Percentiles rank a stretch among this genome's conserved stretches.
phyloP scores from a whole-genome alignment of 2,797 vertebrate genomes.

The Pyrocephalus nanus region DNA sequence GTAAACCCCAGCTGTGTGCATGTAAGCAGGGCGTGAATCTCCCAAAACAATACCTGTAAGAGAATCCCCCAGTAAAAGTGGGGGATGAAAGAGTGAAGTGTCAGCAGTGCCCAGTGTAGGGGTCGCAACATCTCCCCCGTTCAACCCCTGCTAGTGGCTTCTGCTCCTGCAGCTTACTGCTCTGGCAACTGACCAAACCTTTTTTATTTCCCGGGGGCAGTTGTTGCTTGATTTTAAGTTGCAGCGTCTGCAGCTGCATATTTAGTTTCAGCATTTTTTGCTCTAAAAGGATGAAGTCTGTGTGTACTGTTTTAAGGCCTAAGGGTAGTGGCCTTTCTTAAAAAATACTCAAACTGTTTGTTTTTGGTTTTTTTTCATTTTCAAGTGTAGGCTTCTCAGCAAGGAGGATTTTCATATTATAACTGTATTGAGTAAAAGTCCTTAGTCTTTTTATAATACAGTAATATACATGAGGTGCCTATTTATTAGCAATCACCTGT shows the following conservation, averaged over 20 bases:
- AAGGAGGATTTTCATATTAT: background rate
- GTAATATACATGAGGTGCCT: background rate
- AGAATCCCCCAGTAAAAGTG: background rate
- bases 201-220: background rate
- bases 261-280: background rate
- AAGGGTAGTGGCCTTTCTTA: background rate
- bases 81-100: background rate
- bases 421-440: background rate
- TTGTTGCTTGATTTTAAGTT: background rate
- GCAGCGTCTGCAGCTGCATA: background rate
- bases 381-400: background rate
- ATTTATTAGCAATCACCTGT: background rate
- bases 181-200: background rate
- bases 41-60: background rate
- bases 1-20: background rate
- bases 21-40: background rate
- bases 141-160: background rate
- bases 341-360: background rate
- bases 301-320: background rate
- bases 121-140: background rate
- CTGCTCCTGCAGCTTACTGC: background rate
- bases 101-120: background rate
- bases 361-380: background rate
- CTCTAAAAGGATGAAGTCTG: background rate
- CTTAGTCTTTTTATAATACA: background rate